Percentiles rank a stretch among this genome's conserved stretches.
These are phyloP conservation scores for Clivina fossor DNA, from an alignment of 2,888 invertebrate genomes.

Conservation along the genomic window DNA sequence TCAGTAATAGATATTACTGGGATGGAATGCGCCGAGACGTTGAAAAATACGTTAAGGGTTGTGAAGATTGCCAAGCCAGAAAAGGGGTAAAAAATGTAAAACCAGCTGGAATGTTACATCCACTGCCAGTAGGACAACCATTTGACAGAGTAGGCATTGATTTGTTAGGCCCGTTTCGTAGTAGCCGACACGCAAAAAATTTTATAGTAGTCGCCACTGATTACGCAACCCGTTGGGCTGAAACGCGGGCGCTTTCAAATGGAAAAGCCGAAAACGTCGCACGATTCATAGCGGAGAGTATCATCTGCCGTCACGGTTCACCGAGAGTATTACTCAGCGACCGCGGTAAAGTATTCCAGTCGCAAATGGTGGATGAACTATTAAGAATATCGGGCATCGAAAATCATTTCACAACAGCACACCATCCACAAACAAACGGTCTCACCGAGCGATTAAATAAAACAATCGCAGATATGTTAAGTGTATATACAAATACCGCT, in stretches of 20 bases:
- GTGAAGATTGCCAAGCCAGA: constrained; percentile 38
- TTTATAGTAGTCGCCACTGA: constrained; percentile 42
- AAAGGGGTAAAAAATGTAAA: constrained; percentile 35
- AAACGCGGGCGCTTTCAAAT: constrained; percentile 35
- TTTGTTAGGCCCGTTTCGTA: constrained; percentile 40
- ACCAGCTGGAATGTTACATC: constrained; percentile 34
- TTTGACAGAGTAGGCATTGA: constrained; percentile 41
- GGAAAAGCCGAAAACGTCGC: constrained; percentile 37
- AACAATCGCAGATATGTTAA: too few species aligned
- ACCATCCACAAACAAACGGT: constrained; percentile 24
- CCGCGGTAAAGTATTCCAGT: constrained; percentile 34
- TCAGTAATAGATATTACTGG: constrained; percentile 39
- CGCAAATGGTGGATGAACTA: constrained; percentile 37
- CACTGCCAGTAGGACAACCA: constrained; percentile 18
- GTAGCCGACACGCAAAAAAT: constrained; percentile 38
- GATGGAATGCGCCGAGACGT: constrained; percentile 27
- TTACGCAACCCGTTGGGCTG: constrained; percentile 40
- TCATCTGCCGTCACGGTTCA: constrained; percentile 19
- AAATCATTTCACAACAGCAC: neutral
- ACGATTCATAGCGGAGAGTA: constrained; percentile 23
- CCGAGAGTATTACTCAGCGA: constrained; percentile 6
- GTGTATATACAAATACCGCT: constrained; percentile 3
- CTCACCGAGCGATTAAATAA: constrained; percentile 40
- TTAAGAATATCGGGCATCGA: constrained; percentile 37
- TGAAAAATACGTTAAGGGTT: constrained; percentile 37